Percentiles rank a stretch among this genome's conserved stretches.
phyloP scores from a whole-genome alignment of 1,140 invertebrate genomes.

The Platorchestia sp. region DNA sequence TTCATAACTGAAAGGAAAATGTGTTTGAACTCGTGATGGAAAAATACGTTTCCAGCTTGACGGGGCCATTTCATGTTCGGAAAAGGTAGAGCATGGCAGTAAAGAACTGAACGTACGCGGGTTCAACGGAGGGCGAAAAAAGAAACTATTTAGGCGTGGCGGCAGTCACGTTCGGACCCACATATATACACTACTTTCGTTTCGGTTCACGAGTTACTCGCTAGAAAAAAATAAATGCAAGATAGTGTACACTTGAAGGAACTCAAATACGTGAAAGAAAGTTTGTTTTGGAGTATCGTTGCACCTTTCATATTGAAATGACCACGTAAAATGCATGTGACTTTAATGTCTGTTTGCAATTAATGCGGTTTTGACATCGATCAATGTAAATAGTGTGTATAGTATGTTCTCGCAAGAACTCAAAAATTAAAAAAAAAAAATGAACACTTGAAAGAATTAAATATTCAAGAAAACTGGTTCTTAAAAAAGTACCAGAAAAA shows the following conservation, averaged over 20 bases:
- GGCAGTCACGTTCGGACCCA: not conserved
- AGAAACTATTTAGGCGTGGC: not conserved
- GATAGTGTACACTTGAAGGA: not conserved
- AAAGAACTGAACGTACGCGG: not conserved
- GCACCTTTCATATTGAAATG: no score
- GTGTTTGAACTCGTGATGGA: not conserved
- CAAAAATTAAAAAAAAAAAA: no score
- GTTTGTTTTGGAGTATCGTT: no score
- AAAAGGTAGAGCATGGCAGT: not conserved
- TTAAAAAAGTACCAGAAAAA: no score
- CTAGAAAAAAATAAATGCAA: not conserved
- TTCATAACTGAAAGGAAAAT: not conserved
- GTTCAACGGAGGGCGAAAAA: not conserved
- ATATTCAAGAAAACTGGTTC: no score
- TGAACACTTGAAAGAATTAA: no score
- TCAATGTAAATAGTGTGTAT: no score
- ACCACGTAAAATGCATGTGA: no score
- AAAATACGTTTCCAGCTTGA: not conserved
- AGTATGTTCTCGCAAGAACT: no score
- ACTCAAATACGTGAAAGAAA: not conserved
- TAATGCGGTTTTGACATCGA: no score
- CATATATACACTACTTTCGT: not conserved
- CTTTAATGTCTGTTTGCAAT: no score
- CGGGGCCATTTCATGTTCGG: not conserved
- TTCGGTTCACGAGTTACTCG: not conserved